Evolutionary conservation across 2,888 invertebrate genomes (phyloP), one percentile per base, ranked within the genome.

Genomic region (Acronicta psi): DNA sequence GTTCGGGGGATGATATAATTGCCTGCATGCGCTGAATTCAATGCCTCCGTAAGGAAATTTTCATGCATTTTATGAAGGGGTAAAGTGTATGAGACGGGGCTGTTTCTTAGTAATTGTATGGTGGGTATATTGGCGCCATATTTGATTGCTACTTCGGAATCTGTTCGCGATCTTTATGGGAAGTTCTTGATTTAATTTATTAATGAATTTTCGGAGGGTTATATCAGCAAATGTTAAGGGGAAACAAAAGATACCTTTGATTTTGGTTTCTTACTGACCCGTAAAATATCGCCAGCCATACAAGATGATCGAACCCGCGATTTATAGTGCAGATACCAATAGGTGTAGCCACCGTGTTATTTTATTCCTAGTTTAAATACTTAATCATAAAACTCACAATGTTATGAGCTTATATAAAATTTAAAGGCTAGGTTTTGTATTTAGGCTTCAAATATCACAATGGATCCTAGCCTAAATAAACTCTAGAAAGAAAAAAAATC

Each of bases 1-100:
- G 68, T 76, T 59, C 69, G 55, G 54, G 59, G 67, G 72, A 66
- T 69, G 62, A 65, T 70, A 76, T 76, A 76, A 76, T 76, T 76
- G 74, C 59, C 69, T 67, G 67, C 63, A 66, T 68, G 58, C 18
- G 62, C 43, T 38, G 66, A 74, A 72, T 74, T 73, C 63, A 65
- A 76, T 71, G 52, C 40, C 44, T 37, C 23, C 25, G 51, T 20
- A 11, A 17, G 53, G 49, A 40, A 56, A 60, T 34, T 56, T 68
- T 62, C 50, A 58, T 57, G n/a, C 31, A 16, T 51, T 68, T 63
- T 62, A 51, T 54, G 38, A 37, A 36, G 37, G 69, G 47, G 46
- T 25, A 40, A 23, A 31, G 16, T 11, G 45, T 54, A 43, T 40
- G 34, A 38, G 18, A 40, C 17, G 37, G 54, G 20, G 47, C 38